Percentiles rank a stretch among this genome's conserved stretches.
These are phyloP conservation scores for Atlantisia rogersi DNA, from an alignment of 2,113 vertebrate genomes.

Conservation along the genomic window DNA sequence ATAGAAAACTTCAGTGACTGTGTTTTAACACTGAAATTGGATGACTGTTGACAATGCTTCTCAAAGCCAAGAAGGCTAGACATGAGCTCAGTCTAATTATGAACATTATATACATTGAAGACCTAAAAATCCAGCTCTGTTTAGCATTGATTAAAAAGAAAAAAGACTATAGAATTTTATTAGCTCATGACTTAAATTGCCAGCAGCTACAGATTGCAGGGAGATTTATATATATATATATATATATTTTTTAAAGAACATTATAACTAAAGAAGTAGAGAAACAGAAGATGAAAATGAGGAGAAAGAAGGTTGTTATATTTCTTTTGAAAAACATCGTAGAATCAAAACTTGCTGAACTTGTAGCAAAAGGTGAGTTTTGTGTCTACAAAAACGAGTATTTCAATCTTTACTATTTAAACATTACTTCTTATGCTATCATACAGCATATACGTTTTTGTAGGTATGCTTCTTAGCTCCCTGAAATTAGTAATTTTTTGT, in stretches of 20 bases:
- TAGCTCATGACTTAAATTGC: neutral
- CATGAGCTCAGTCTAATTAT: neutral
- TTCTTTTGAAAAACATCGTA: neutral
- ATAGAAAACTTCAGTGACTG: slow-evolving; percentile 5
- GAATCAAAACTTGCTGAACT: neutral
- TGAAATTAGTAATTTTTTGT: neutral
- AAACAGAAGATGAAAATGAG: neutral
- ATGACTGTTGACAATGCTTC: neutral
- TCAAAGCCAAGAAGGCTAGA: neutral
- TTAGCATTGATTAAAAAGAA: neutral
- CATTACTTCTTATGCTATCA: neutral
- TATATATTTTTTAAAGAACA: neutral
- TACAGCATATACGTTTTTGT: neutral
- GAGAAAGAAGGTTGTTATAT: neutral
- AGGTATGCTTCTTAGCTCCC: neutral
- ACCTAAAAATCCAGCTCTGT: neutral
- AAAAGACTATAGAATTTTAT: neutral
- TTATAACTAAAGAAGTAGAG: neutral
- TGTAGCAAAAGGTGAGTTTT: neutral
- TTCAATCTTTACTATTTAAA: neutral
- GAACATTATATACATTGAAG: neutral
- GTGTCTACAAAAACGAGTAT: neutral
- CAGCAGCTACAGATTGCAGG: neutral
- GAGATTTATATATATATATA: neutral
- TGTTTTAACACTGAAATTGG: neutral